phyloP scores from a whole-genome alignment of 2,113 vertebrate species.

The rabbit (Oryctolagus cuniculus) region mOryCun1.1 NC_091440.1:105025501-105026000 shows the following conservation, averaged over 20 bases:
- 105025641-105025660: not conserved
- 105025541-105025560: not conserved
- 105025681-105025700: not conserved
- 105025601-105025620: not conserved
- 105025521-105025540: not conserved
- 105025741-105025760: fast-evolving
- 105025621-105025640: not conserved
- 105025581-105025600: not conserved
- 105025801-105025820: not conserved
- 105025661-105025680: not conserved
- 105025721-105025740: not conserved
- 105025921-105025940: not conserved
- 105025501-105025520: not conserved
- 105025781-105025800: conserved; percentile 62
- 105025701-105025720: not conserved
- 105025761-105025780: conserved; percentile 45
- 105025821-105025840: not conserved
- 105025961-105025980: not conserved
- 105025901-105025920: not conserved
- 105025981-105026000: not conserved
- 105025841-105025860: fast-evolving
- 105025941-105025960: not conserved
- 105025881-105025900: not conserved
- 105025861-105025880: not conserved
- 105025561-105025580: not conserved